Evolutionary conservation across 92 coral and sea anemone genomes (phyloP), one percentile per base, ranked within the genome.

Genomic region (Epizoanthus rinbou): DNA sequence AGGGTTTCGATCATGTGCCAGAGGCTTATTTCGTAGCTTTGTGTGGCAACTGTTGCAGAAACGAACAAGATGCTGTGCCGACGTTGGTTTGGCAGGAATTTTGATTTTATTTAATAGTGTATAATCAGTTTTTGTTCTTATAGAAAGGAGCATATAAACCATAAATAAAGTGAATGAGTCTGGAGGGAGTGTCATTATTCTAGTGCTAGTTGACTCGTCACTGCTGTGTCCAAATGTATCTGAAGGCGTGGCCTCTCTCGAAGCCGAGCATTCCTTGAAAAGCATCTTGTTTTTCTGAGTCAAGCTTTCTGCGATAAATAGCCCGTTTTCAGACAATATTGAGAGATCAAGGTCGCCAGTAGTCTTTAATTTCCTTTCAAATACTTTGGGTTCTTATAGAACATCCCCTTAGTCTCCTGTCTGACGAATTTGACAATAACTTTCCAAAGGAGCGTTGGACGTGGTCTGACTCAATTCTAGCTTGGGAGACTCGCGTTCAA

Each of bases 211-310:
- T 73, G 2, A 73, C 59, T 17, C 72, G 87, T 9, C 81, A 81
- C 21, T 71, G 73, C 22, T 84, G 81, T 18, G 87, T 84, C 81
- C 87, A 84, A 66, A 84, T 84, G 25, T 57, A 71, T 35, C 41
- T 71, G 73, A 71, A 84, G 68, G 15, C 18, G 41, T 47, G 31
- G 15, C 15, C 14, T 57, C 24, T 56, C 72, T 57, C 73, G 23
- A 84, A 22, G 66, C 22, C 19, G 59, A 22, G 17, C 73, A 83
- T 15, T 57, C 86, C 52, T 83, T 73, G 37, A 69, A 70, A 3
- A 82, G 19, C 43, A 8, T 6, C 9, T 17, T 68, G 15, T 69
- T 82, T 58, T 35, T 82, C 25, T 57, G 56, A 3, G 67, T 50
- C 79, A 69, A 54, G 31, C 70, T 54, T 74, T 69, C 86, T 33